Percentiles rank a stretch among this genome's conserved stretches.
These are phyloP conservation scores for Scaptomyza graminum DNA, from an alignment of 1,140 invertebrate species.

Conservation along the genomic window DNA sequence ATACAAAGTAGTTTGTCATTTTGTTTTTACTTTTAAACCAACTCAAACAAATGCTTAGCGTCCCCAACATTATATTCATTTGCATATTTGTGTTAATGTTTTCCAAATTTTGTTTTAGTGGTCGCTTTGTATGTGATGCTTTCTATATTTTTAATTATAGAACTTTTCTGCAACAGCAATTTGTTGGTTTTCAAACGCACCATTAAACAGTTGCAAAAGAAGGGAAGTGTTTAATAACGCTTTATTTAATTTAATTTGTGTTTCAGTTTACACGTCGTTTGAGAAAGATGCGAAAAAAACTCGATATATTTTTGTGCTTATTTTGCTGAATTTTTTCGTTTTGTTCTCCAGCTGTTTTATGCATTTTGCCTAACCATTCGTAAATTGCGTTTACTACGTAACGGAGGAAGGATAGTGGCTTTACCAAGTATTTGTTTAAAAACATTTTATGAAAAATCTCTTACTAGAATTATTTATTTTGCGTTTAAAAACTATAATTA, in stretches of 20 bases:
- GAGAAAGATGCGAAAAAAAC: constrained; percentile 1
- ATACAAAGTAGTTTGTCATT: constrained; percentile 9
- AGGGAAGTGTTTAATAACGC: constrained; percentile 8
- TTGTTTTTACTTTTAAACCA: neutral
- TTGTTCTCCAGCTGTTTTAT: constrained; percentile 8
- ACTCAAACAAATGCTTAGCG: neutral
- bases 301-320: constrained; percentile 17
- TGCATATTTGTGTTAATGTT: constrained; percentile 26
- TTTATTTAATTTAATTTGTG: constrained; percentile 20
- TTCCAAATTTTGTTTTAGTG: neutral
- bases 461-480: neutral
- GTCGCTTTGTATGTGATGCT: neutral
- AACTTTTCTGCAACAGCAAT: constrained; percentile 12
- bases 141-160: constrained; percentile 32
- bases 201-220: constrained; percentile 13
- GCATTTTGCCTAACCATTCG: too few relatives aligned
- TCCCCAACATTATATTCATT: constrained; percentile 6
- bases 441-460: too few relatives aligned
- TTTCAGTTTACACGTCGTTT: constrained; percentile 9
- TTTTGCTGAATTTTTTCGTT: constrained; percentile 18
- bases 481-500: neutral
- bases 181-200: constrained; percentile 9
- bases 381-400: neutral
- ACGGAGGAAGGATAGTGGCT: too few relatives aligned
- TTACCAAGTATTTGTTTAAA: too few relatives aligned